Percentiles rank a stretch among this genome's conserved stretches.
These are phyloP conservation scores for Oceanodroma tethys DNA, from an alignment of 2,113 vertebrate genomes.

Conservation along the genomic window DNA sequence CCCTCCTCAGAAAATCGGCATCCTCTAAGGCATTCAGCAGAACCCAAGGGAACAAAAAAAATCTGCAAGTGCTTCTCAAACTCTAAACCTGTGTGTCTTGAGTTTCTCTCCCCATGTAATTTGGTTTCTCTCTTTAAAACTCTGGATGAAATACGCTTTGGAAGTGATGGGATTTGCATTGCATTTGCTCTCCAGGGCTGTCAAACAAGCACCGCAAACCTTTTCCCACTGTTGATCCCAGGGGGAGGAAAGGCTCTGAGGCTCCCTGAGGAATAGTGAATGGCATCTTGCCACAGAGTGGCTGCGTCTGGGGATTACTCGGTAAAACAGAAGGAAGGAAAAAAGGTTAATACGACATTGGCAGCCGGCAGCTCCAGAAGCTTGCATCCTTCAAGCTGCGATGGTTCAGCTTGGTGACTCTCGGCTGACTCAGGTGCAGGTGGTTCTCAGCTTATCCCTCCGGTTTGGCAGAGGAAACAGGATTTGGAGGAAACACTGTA, in stretches of 20 bases:
- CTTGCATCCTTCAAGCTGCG: background rate
- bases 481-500: background rate
- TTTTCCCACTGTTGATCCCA: background rate
- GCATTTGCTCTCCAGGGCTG: background rate
- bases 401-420: background rate
- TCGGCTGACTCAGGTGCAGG: background rate
- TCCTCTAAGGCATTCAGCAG: background rate
- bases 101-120: background rate
- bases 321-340: background rate
- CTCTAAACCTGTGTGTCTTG: rapidly evolving
- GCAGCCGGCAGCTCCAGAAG: background rate
- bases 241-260: background rate
- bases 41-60: background rate
- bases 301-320: background rate
- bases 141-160: background rate
- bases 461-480: background rate
- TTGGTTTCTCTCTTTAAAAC: background rate
- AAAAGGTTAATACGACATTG: background rate
- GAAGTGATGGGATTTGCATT: background rate
- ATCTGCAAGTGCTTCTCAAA: rapidly evolving
- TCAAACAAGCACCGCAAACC: background rate
- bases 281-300: background rate
- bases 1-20: rapidly evolving
- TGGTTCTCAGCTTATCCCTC: background rate
- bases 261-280: background rate